Evolutionary conservation across 1,140 invertebrate genomes (phyloP).

Genomic region (Phymorhynchus buccinoides): DNA sequence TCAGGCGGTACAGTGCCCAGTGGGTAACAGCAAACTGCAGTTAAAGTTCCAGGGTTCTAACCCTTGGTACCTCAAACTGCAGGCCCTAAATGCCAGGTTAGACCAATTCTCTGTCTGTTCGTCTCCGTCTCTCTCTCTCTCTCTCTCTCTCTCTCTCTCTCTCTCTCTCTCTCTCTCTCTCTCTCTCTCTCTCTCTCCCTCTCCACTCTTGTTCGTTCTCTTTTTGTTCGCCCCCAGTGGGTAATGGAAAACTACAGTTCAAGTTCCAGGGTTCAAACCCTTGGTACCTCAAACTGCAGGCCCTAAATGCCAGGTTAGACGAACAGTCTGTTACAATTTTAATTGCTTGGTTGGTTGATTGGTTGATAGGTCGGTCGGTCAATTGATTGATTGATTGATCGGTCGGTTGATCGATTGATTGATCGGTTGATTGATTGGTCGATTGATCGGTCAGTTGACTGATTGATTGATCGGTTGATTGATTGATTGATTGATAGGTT

Average conservation of each 20-base stretch:
- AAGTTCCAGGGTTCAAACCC: constrained; percentile 63
- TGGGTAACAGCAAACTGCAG: constrained; percentile 56
- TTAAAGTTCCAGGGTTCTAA: constrained; percentile 64
- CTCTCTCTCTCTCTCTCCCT: constrained; percentile 5
- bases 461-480: too few species aligned
- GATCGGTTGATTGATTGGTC: too few species aligned
- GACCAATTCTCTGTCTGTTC: too few species aligned
- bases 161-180: neutral
- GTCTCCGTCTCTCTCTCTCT: neutral
- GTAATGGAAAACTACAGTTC: constrained; percentile 57
- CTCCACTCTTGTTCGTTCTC: neutral
- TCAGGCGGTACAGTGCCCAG: constrained; percentile 65
- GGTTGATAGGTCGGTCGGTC: too few species aligned
- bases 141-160: neutral
- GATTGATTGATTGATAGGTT: too few species aligned
- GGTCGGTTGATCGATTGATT: too few species aligned
- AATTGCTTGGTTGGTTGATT: too few species aligned
- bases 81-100: constrained; percentile 29
- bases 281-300: constrained; percentile 31
- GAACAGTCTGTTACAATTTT: neutral
- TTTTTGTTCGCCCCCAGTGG: constrained; percentile 60
- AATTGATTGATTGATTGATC: too few species aligned
- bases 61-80: constrained; percentile 32
- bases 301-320: constrained; percentile 22
- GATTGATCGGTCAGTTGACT: too few species aligned